phyloP scores from a whole-genome alignment of 2,113 vertebrate species.

The Solea senegalensis region DNA sequence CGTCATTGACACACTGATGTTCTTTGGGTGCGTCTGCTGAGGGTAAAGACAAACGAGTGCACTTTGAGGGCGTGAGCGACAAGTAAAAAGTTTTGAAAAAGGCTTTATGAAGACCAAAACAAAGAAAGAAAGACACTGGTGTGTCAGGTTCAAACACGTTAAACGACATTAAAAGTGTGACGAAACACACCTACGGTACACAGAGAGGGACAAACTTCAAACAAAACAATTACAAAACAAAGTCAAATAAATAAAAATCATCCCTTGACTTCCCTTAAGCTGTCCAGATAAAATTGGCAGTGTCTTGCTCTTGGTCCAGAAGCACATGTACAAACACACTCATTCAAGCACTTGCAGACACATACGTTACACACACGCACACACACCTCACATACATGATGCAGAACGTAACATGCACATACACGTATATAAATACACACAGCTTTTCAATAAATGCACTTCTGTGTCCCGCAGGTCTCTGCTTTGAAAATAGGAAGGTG shows the following conservation, averaged over 20 bases:
- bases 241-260: conserved; percentile 10
- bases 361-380: conserved; percentile 11
- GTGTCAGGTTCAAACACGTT: conserved; percentile 36
- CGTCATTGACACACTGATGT: conserved; percentile 33
- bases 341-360: conserved; percentile 8
- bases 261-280: conserved; percentile 51
- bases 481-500: conserved; percentile 68
- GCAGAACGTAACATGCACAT: conserved; percentile 75
- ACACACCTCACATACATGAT: conserved; percentile 42
- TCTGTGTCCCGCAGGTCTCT: conserved; percentile 76
- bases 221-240: too few relatives aligned
- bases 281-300: conserved; percentile 67
- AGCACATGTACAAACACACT: neutral
- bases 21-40: conserved; percentile 70
- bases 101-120: conserved; percentile 14
- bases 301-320: conserved; percentile 63
- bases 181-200: conserved; percentile 46
- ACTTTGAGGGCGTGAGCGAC: conserved; percentile 24
- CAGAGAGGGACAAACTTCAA: conserved; percentile 40
- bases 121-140: neutral
- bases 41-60: conserved; percentile 24
- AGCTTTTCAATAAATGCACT: conserved; percentile 78
- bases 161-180: conserved; percentile 54
- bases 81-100: conserved; percentile 39
- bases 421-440: conserved; percentile 67